phyloP scores from a whole-genome alignment of 2,888 invertebrate genomes.

The Trissolcus japonicus region DNA sequence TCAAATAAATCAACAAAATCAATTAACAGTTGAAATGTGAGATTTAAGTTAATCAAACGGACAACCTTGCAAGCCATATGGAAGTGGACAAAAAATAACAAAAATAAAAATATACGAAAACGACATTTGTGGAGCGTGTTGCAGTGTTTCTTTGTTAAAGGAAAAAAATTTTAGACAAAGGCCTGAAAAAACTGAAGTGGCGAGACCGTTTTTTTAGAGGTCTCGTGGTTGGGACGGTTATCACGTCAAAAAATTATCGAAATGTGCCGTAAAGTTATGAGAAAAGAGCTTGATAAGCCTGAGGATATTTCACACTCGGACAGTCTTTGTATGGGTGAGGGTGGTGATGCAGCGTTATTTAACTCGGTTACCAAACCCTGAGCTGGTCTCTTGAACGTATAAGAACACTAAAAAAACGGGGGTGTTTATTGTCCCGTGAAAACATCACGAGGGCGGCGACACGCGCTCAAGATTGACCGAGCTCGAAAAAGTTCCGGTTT shows the following conservation, averaged over 20 bases:
- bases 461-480: constrained; percentile 70
- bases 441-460: constrained; percentile 73
- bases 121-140: constrained; percentile 44
- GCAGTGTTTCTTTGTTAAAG: not conserved
- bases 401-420: constrained; percentile 62
- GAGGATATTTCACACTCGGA: constrained; percentile 76
- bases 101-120: constrained; percentile 20
- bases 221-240: constrained; percentile 23
- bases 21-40: not conserved
- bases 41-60: constrained; percentile 23
- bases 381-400: constrained; percentile 50
- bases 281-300: constrained; percentile 74
- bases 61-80: constrained; percentile 37
- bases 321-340: constrained; percentile 68
- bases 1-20: constrained; percentile 1
- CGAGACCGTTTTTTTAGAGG: not conserved
- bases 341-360: constrained; percentile 75
- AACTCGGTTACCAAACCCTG: constrained; percentile 71
- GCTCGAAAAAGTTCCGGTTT: constrained; percentile 46
- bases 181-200: not conserved
- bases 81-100: constrained; percentile 23
- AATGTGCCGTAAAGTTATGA: constrained; percentile 62
- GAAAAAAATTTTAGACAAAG: not conserved
- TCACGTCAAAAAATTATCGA: constrained; percentile 42
- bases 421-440: constrained; percentile 75